These are phyloP conservation scores for Calephelis nemesis DNA, from an alignment of 1,140 invertebrate genomes.

Conservation along the genomic window DNA sequence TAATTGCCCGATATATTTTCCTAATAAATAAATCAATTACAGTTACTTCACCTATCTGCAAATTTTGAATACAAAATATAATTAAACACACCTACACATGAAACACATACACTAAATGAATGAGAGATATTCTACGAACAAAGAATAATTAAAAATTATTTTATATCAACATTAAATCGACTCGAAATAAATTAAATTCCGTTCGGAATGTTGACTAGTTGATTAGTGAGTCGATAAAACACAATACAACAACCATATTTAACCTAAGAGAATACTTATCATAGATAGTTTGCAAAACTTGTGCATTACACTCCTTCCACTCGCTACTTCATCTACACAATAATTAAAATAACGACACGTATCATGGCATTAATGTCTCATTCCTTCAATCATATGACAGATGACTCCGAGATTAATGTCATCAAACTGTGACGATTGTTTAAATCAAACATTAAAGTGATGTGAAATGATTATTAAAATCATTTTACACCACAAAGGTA, in stretches of 20 bases:
- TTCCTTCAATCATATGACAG: neutral
- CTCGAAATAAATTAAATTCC: slow-evolving; percentile 22
- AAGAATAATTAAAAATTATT: slow-evolving; percentile 44
- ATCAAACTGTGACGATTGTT: slow-evolving; percentile 7
- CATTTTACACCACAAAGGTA: slow-evolving; percentile 40
- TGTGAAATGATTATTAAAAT: slow-evolving; percentile 20
- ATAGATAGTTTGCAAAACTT: slow-evolving; percentile 62
- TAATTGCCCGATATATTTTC: slow-evolving; percentile 58
- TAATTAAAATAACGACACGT: slow-evolving; percentile 5
- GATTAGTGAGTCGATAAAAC: slow-evolving; percentile 25
- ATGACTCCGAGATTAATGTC: neutral
- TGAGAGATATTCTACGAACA: slow-evolving; percentile 51
- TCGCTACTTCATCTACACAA: slow-evolving; percentile 7
- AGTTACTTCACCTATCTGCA: slow-evolving; percentile 41
- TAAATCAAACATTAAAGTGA: slow-evolving; percentile 21
- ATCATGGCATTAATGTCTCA: neutral
- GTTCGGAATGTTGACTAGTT: slow-evolving; percentile 42
- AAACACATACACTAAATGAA: slow-evolving; percentile 71
- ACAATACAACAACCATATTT: slow-evolving; percentile 66
- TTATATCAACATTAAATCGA: slow-evolving; percentile 22
- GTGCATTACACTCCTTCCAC: slow-evolving; percentile 51
- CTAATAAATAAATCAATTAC: slow-evolving; percentile 76
- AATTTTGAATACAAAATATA: slow-evolving; percentile 44
- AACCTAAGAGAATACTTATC: slow-evolving; percentile 61
- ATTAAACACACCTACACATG: slow-evolving; percentile 63